phyloP scores from a whole-genome alignment of 2,888 invertebrate genomes.

The Clostera curtula region DNA sequence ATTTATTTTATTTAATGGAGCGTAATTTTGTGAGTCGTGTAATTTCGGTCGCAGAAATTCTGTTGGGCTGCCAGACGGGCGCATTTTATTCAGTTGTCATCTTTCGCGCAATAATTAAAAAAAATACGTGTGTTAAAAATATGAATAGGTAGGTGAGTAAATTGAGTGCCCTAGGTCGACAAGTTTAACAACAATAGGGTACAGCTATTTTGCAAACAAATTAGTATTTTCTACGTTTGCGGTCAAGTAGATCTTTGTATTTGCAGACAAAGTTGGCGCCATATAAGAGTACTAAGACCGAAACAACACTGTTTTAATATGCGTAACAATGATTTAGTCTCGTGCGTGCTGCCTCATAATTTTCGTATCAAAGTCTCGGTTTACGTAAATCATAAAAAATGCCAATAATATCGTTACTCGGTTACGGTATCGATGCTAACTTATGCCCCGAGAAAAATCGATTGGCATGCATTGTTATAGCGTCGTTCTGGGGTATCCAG shows the following conservation, averaged over 20 bases:
- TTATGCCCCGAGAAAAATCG: slow-evolving; percentile 14
- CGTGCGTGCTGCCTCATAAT: slow-evolving; percentile 31
- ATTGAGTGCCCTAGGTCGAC: too few species aligned
- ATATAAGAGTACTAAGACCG: slow-evolving; percentile 28
- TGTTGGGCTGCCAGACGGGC: too few species aligned
- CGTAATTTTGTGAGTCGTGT: too few species aligned
- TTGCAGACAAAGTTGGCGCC: slow-evolving; percentile 23
- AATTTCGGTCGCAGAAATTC: too few species aligned
- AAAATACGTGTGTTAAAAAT: slow-evolving; percentile 10
- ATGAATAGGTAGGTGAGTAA: too few species aligned
- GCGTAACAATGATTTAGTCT: slow-evolving; percentile 29
- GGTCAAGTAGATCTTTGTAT: slow-evolving; percentile 33
- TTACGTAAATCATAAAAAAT: slow-evolving; percentile 19
- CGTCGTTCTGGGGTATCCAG: slow-evolving; percentile 9
- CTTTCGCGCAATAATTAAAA: slow-evolving; percentile 12
- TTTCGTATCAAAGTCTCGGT: slow-evolving; percentile 21
- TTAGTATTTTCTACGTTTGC: too few species aligned
- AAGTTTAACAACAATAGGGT: too few species aligned
- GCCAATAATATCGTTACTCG: slow-evolving; percentile 15
- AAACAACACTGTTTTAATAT: slow-evolving; percentile 34
- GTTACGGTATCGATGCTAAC: slow-evolving; percentile 11
- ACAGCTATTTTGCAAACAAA: too few species aligned
- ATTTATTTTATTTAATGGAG: too few species aligned
- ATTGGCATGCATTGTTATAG: slow-evolving; percentile 17
- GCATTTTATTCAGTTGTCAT: too few species aligned